Base-by-base conservation (phyloP, 30 jellyfish, hydroid and myxozoan species). In the Hydractinia symbiolongicarpus region DNA sequence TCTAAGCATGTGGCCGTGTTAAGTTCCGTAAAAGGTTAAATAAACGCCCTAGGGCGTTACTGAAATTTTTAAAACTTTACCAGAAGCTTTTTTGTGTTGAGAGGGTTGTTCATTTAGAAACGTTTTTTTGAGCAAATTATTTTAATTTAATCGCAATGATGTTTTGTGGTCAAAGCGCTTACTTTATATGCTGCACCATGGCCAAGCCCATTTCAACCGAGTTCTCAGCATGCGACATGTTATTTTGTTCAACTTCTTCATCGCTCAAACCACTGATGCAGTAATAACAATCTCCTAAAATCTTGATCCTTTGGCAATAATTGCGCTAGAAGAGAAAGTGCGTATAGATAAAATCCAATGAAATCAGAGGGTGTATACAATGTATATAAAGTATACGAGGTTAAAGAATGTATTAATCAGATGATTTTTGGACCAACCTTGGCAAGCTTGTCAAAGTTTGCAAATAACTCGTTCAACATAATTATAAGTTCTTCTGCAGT, bases 151-250 rank as follows among this genome's bases (percentile, higher is more conserved):
- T 30, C 44, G 44, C 44, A 30, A 30, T 30, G 44, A 30, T 30
- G 44, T 30, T 30, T 30, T 30, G 44, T 30, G 44, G 44, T 30
- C 44, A 30, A 30, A 30, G 44, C 53, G 7, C 98, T 55, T 72
- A 92, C 98, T 75, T 79, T 81, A 92, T 92, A 44, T 86, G 96
- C 30, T 92, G 90, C 62, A 92, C 96, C 98, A 92, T 92, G 54
- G 79, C 95, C 30, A 92, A 75, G 11, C 98, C 98, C 98, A 92
- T 92, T 81, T 92, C 98, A 10, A 92, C 96, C 8, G 95, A 86
- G 73, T 90, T 84, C 49, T 79, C 86, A 5, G 95, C 97, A 67
- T 92, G 95, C 51, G 72, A 30, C 66, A 40, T 61, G 21, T 60
- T 66, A 9, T 61, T 13, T 20, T 7, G 17, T 61, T 87, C 84